Conservation (phyloP, 2,888 invertebrate genomes). For the Bruchidius siliquastri region DNA sequence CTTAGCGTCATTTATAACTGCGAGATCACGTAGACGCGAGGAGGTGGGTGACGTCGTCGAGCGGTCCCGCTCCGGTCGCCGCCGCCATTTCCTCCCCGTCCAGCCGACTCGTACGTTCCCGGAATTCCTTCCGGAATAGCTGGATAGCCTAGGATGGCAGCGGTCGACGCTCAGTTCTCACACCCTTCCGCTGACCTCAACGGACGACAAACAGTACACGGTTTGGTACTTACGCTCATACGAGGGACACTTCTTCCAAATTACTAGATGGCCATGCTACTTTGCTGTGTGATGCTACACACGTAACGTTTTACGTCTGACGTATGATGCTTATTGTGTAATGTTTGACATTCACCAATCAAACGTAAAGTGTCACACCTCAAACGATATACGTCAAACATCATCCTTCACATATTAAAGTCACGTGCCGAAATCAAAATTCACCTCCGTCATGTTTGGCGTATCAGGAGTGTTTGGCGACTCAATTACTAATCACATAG, state of each 20-base stretch:
- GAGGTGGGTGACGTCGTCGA: neutral
- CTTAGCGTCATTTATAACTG: neutral
- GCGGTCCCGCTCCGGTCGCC: neutral
- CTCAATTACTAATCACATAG: too few relatives aligned
- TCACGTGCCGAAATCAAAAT: too few relatives aligned
- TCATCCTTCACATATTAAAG: too few relatives aligned
- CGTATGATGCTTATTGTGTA: too few relatives aligned
- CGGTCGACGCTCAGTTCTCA: neutral
- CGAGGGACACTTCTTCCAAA: neutral
- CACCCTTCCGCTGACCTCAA: neutral
- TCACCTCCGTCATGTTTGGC: too few relatives aligned
- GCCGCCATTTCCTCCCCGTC: neutral
- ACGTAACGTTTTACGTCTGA: too few relatives aligned
- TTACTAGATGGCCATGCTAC: too few relatives aligned
- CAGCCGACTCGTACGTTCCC: neutral
- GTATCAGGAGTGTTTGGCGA: too few relatives aligned
- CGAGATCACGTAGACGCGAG: neutral
- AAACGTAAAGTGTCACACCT: too few relatives aligned
- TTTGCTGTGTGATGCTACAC: too few relatives aligned
- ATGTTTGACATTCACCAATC: too few relatives aligned
- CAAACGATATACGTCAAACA: too few relatives aligned
- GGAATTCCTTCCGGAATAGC: neutral
- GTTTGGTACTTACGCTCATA: neutral
- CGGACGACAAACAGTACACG: neutral
- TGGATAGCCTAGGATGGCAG: neutral